A percentile compares a stretch with the other conserved stretches of the same genome.
Conservation (phyloP, 2,797 vertebrate genomes). For the Rachycentron canadum region DNA sequence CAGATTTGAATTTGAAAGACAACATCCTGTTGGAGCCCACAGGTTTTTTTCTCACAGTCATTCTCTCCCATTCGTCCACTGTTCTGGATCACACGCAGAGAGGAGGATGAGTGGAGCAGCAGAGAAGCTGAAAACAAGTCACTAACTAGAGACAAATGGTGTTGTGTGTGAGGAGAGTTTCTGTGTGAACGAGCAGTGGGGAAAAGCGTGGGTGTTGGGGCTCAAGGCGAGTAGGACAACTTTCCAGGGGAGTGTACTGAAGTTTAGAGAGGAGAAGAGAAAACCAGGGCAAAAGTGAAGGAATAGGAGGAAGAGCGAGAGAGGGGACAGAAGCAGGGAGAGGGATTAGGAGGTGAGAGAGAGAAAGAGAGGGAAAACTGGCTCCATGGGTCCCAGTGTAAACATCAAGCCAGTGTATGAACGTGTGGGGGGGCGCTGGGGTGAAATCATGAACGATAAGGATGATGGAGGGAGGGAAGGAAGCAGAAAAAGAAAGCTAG, state of each 20-base stretch:
- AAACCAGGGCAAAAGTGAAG: constrained; percentile 56
- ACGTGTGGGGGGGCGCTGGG: constrained; percentile 31
- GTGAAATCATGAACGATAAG: constrained; percentile 40
- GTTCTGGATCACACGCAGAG: constrained; percentile 9
- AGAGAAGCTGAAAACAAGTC: constrained; percentile 11
- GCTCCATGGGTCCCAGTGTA: constrained; percentile 37
- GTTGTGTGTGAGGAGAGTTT: constrained; percentile 12
- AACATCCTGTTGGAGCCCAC: constrained; percentile 20
- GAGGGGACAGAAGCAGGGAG: not conserved
- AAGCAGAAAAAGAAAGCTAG: constrained; percentile 43
- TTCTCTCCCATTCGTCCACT: constrained; percentile 3
- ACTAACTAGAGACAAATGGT: constrained; percentile 50
- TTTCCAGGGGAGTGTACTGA: constrained; percentile 59
- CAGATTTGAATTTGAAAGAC: constrained; percentile 44
- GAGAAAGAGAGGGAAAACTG: constrained; percentile 7
- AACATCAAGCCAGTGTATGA: constrained; percentile 40
- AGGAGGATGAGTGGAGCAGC: constrained; percentile 20
- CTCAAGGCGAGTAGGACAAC: constrained; percentile 44
- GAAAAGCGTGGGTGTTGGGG: constrained; percentile 64
- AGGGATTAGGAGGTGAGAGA: constrained; percentile 27
- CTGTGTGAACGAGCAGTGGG: constrained; percentile 57
- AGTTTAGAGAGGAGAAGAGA: constrained; percentile 44
- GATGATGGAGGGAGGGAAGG: constrained; percentile 29
- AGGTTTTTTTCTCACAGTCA: constrained; percentile 4
- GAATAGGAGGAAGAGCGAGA: constrained; percentile 15